Evolutionary conservation across 2,113 vertebrate species (phyloP), one percentile per base, ranked within the genome.

Genomic region (Myanophis thanlyinensis): DNA sequence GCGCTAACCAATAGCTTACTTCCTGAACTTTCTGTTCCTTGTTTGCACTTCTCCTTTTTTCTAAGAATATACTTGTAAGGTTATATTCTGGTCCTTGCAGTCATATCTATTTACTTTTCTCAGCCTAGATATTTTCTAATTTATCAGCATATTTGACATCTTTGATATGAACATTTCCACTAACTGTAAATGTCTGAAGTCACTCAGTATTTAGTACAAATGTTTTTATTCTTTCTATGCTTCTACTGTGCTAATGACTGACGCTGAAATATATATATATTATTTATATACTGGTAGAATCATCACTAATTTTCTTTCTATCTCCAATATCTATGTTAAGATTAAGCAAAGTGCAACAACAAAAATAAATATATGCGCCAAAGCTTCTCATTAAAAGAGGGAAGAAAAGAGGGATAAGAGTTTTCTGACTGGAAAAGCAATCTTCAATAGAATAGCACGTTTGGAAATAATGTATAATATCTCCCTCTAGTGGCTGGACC

Each of bases 401-500:
- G 35, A 35, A 20, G 44, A 91, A 86, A 18, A 86, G 40, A 88
- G 7, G 13, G 1, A 23, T 52, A n/a, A n/a, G 30, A 59, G 52
- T 88, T 44, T 15, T 84, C 9, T 7, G 35, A 35, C 20, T 48
- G 40, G 53, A 27, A 90, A 87, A 93, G 18, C 44, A 90, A 84
- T 88, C 59, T 84, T 54, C 22, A 85, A 12, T 2, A 88, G 8
- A 46, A 44, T 27, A 80, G 30, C 44, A 44, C 27, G 30, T 47
- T 80, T 89, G 51, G 25, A 91, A 91, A 54, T 47, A 27, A 49
- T 80, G n/a, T 51, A 48, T 48, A 84, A 93, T 53, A 93, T 49
- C 89, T 49, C 92, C 92, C 88, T 87, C 92, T 89, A n/a, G 86
- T 89, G 90, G 52, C 46, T 59, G 87, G 93, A 49, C 67, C 20